These are phyloP conservation scores for Lithophane semibrunnea DNA, from an alignment of 2,888 invertebrate genomes.

Conservation along the genomic window DNA sequence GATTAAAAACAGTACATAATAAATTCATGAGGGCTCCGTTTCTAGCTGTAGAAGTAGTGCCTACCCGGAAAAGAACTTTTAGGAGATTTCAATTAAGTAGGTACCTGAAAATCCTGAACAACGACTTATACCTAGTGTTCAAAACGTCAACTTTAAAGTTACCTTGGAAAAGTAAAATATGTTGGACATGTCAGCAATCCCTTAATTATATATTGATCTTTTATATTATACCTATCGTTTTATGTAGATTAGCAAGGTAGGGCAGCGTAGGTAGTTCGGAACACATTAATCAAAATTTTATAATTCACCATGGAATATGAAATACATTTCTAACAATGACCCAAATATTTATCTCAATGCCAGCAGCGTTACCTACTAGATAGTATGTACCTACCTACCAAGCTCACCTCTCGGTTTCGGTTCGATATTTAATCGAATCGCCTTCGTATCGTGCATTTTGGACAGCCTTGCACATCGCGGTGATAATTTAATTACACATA, in stretches of 20 bases:
- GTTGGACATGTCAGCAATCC: conserved; percentile 1
- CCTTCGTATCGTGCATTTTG: conserved; percentile 11
- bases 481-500: conserved; percentile 19
- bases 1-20: background rate
- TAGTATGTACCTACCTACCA: background rate
- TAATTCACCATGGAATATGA: conserved; percentile 16
- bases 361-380: background rate
- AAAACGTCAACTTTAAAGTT: background rate
- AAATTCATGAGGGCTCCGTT: background rate
- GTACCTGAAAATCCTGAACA: background rate
- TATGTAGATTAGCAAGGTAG: conserved; percentile 23
- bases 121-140: background rate
- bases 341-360: conserved; percentile 33
- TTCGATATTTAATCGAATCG: conserved; percentile 20
- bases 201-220: background rate
- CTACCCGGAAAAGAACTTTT: background rate
- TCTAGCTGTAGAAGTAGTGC: background rate
- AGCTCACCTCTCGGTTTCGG: background rate
- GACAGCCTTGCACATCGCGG: conserved; percentile 6
- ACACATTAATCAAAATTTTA: conserved; percentile 32
- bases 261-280: conserved; percentile 1
- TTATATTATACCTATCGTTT: conserved; percentile 18
- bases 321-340: conserved; percentile 36
- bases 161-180: conserved; percentile 7
- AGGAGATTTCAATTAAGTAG: background rate